Conservation (phyloP, 2,797 vertebrate genomes). For the Australoheros facetus region DNA sequence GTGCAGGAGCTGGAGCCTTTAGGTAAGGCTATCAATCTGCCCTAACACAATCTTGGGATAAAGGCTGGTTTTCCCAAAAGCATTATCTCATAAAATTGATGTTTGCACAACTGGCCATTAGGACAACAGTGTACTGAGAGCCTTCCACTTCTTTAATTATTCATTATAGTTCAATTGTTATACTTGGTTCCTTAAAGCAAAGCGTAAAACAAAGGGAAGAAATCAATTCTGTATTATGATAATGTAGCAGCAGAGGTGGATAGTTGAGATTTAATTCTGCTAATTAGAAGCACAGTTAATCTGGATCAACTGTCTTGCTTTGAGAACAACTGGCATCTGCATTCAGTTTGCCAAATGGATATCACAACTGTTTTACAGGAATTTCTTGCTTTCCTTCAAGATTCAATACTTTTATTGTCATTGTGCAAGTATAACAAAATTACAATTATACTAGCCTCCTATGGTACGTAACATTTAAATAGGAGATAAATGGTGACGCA, state of each 20-base stretch:
- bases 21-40: conserved; percentile 77
- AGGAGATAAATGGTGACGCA: too few relatives aligned
- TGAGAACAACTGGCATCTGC: background rate
- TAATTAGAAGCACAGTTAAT: conserved; percentile 1
- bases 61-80: conserved; percentile 21
- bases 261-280: background rate
- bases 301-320: background rate
- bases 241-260: background rate
- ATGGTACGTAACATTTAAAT: background rate
- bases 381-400: background rate
- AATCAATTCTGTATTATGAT: background rate
- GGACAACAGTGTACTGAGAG: conserved; percentile 9
- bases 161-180: conserved; percentile 22
- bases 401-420: background rate
- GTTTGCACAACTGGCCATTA: background rate
- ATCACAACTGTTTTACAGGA: background rate
- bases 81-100: conserved; percentile 5
- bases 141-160: conserved; percentile 34
- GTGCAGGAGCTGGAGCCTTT: conserved; percentile 89
- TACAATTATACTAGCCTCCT: background rate
- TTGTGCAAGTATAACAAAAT: background rate
- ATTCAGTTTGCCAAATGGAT: background rate
- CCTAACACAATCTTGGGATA: background rate
- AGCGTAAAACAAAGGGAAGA: background rate
- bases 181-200: conserved; percentile 1